Percentiles rank a stretch among this genome's conserved stretches.
Conservation (phyloP, 23 tunicate genomes). For the Ascidia mentula region DNA sequence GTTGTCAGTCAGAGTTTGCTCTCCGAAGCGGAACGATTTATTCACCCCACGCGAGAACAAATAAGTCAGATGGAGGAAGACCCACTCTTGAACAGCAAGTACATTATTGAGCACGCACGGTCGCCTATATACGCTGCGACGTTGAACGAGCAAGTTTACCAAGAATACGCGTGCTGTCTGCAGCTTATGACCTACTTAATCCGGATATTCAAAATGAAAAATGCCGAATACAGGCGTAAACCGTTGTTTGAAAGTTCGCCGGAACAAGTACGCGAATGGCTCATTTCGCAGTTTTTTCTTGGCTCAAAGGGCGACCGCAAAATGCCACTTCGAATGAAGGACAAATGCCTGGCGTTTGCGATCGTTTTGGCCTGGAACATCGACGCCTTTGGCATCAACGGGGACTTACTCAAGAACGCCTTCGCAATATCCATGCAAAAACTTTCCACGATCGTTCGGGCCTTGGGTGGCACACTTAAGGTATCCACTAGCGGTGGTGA, state of each 20-base stretch:
- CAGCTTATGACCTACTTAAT: slow-evolving; percentile 26
- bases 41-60: slow-evolving; percentile 16
- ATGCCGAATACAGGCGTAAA: not conserved
- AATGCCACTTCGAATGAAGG: slow-evolving; percentile 37
- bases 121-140: slow-evolving; percentile 1
- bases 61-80: slow-evolving; percentile 13
- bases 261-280: slow-evolving; percentile 6
- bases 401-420: slow-evolving; percentile 23
- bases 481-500: slow-evolving; percentile 1
- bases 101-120: slow-evolving; percentile 20
- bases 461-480: slow-evolving; percentile 48
- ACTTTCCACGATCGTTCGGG: slow-evolving; percentile 38
- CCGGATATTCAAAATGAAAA: not conserved
- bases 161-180: slow-evolving; percentile 23
- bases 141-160: slow-evolving; percentile 4
- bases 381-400: slow-evolving; percentile 35
- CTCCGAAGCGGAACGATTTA: slow-evolving; percentile 23
- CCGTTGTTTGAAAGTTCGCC: not conserved
- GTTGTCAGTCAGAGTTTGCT: slow-evolving; percentile 12
- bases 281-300: slow-evolving; percentile 12
- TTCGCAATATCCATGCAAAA: slow-evolving; percentile 37
- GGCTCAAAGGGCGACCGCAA: slow-evolving; percentile 16
- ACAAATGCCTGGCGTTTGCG: slow-evolving; percentile 44
- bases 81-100: not conserved
- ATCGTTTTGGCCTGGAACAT: slow-evolving; percentile 73